Percentiles rank a stretch among this genome's conserved stretches.
These are phyloP conservation scores for Phalacrocorax carbo DNA, from an alignment of 2,113 vertebrate species.

Conservation along the genomic window DNA sequence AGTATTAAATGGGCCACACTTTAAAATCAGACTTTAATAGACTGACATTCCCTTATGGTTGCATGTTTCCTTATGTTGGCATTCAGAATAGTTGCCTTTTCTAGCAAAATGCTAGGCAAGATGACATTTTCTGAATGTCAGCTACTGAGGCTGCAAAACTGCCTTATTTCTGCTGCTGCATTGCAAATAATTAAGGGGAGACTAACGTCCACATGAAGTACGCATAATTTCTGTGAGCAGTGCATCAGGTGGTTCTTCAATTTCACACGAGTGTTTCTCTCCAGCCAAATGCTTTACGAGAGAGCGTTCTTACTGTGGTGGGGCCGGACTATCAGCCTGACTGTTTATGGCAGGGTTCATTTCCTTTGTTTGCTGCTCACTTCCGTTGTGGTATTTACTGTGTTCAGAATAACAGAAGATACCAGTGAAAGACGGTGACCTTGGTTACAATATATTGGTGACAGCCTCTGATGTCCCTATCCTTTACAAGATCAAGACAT, in stretches of 20 bases:
- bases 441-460: background rate
- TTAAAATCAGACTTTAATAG: background rate
- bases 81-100: background rate
- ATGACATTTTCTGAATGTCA: background rate
- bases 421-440: background rate
- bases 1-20: background rate
- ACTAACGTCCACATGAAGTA: background rate
- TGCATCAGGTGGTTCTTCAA: background rate
- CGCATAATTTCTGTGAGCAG: background rate
- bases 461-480: background rate
- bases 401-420: background rate
- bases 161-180: background rate
- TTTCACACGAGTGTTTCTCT: background rate
- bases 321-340: background rate
- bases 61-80: background rate
- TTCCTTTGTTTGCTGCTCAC: background rate
- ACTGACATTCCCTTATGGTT: background rate
- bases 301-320: background rate
- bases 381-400: background rate
- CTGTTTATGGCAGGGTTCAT: background rate
- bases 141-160: background rate
- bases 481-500: background rate
- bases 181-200: background rate
- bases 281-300: background rate
- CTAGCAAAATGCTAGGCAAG: background rate